phyloP scores from a whole-genome alignment of 2,797 vertebrate species.

The Lophius americanus region DNA sequence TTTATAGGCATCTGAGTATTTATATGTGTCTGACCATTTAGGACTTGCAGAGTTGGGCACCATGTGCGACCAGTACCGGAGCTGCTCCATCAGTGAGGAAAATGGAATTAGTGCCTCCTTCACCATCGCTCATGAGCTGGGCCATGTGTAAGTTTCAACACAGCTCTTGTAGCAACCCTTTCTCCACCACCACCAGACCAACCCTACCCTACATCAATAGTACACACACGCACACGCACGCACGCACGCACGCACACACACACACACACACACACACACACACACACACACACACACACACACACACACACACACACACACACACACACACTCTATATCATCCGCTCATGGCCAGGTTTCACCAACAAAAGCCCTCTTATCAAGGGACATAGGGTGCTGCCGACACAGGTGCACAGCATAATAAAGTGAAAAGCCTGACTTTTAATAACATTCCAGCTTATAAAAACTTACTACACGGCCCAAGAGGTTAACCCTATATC shows the following conservation, averaged over 20 bases:
- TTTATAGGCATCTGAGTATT: slow-evolving; percentile 29
- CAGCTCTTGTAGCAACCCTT: slow-evolving; percentile 24
- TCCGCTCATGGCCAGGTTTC: slow-evolving; percentile 41
- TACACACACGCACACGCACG: slow-evolving; percentile 18
- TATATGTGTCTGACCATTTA: slow-evolving; percentile 62
- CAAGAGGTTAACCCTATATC: slow-evolving; percentile 49
- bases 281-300: slow-evolving; percentile 21
- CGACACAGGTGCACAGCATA: slow-evolving; percentile 81
- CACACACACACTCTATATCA: slow-evolving; percentile 18
- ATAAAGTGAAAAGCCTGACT: slow-evolving; percentile 69
- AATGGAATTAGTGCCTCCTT: slow-evolving; percentile 97
- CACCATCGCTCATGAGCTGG: slow-evolving; percentile 96
- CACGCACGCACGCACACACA: slow-evolving; percentile 20
- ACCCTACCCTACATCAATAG: no score
- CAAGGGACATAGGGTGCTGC: slow-evolving; percentile 51
- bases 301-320: slow-evolving; percentile 24
- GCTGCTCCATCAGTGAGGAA: slow-evolving; percentile 98
- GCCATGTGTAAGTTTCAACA: slow-evolving; percentile 92
- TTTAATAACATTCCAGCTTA: slow-evolving; percentile 75
- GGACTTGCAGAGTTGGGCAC: slow-evolving; percentile 96
- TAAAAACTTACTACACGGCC: slow-evolving; percentile 63
- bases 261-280: slow-evolving; percentile 20
- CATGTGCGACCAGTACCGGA: slow-evolving; percentile 93
- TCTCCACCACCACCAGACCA: neutral
- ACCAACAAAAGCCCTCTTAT: slow-evolving; percentile 81